Evolutionary conservation across 2,113 vertebrate species (phyloP).

Genomic region (Myotis yumanensis): DNA sequence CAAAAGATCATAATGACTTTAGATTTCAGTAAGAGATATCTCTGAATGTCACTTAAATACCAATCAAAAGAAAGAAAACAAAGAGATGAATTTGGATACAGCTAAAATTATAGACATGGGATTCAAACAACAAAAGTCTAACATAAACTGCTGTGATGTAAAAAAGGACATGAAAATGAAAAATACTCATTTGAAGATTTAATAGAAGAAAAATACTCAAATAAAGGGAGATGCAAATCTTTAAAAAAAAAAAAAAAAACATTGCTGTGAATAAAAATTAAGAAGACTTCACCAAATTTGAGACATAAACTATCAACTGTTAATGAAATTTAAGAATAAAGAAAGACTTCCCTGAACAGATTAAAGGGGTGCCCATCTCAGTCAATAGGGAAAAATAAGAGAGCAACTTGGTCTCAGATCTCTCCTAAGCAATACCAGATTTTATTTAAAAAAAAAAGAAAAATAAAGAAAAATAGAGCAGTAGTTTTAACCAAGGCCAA

Average conservation of each 20-base stretch:
- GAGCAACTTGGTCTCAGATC: not conserved
- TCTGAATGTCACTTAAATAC: not conserved
- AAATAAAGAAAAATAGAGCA: not conserved
- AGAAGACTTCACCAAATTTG: not conserved
- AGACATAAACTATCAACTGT: not conserved
- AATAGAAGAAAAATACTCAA: not conserved
- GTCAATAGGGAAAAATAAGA: not conserved
- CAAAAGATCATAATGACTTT: not conserved
- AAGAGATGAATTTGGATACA: not conserved
- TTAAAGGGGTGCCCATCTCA: not conserved
- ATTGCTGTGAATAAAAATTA: not conserved
- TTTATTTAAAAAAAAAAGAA: not conserved
- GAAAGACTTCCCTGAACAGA: not conserved
- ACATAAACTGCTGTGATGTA: not conserved
- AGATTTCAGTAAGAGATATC: not conserved
- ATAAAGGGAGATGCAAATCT: not conserved
- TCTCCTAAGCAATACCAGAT: not conserved
- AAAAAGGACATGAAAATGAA: not conserved
- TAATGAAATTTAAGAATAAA: not conserved
- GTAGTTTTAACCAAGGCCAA: not conserved
- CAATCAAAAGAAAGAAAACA: not conserved
- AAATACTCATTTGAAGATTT: not conserved
- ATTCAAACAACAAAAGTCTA: not conserved
- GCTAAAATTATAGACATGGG: not conserved
- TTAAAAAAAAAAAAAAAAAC: not conserved